Conservation (phyloP, 2,888 invertebrate genomes). For the Sepiola atlantica region DNA sequence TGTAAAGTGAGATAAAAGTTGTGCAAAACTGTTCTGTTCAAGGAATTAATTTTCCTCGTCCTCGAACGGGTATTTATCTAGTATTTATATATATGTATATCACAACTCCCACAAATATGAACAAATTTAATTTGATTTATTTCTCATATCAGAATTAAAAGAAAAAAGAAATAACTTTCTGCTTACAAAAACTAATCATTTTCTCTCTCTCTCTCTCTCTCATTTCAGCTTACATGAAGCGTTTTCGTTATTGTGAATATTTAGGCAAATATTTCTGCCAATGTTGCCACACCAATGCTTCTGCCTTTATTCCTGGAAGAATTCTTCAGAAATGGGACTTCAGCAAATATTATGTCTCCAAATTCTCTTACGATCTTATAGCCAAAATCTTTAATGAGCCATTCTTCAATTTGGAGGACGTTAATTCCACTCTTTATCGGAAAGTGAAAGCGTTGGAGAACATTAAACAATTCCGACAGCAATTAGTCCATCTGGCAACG, state of each 20-base stretch:
- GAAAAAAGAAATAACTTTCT: background rate
- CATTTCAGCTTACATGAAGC: slow-evolving; percentile 79
- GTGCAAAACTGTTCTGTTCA: too few relatives aligned
- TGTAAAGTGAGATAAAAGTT: too few relatives aligned
- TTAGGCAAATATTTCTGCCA: slow-evolving; percentile 89
- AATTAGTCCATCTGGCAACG: slow-evolving; percentile 83
- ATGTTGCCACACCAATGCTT: slow-evolving; percentile 87
- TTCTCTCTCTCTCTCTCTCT: background rate
- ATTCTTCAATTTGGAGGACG: slow-evolving; percentile 83
- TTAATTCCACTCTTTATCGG: slow-evolving; percentile 82
- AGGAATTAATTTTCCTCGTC: too few relatives aligned
- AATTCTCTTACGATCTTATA: slow-evolving; percentile 85
- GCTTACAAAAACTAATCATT: background rate
- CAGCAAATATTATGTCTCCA: slow-evolving; percentile 85
- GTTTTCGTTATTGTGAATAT: slow-evolving; percentile 88
- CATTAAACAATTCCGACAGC: slow-evolving; percentile 80
- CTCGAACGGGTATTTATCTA: too few relatives aligned
- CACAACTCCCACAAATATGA: too few relatives aligned
- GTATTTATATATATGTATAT: too few relatives aligned
- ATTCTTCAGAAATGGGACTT: slow-evolving; percentile 77
- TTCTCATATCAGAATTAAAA: too few relatives aligned
- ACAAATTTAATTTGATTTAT: too few relatives aligned
- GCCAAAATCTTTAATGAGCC: slow-evolving; percentile 86
- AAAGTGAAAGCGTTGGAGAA: slow-evolving; percentile 80
- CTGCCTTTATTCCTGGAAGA: slow-evolving; percentile 80